phyloP scores from a whole-genome alignment of 1,140 invertebrate genomes.

The Brachionus koreanus region DNA sequence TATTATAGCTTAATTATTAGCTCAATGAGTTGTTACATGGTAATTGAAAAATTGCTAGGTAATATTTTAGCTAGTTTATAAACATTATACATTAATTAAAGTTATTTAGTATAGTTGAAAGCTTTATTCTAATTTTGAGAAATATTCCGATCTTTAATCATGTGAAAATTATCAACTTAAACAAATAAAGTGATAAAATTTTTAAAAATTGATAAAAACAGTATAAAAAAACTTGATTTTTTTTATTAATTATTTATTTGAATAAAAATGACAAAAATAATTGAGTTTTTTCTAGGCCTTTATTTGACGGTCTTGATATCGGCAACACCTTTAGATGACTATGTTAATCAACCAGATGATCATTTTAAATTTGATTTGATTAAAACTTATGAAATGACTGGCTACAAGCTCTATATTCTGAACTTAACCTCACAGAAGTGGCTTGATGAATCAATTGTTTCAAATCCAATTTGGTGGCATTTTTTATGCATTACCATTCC shows the following conservation, averaged over 20 bases:
- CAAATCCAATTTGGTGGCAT: constrained; percentile 53
- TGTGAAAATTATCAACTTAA: background rate
- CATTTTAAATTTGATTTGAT: constrained; percentile 45
- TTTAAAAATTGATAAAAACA: background rate
- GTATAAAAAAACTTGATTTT: background rate
- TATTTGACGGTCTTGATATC: background rate
- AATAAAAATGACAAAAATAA: background rate
- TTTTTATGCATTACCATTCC: constrained; percentile 50
- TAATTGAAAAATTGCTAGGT: background rate
- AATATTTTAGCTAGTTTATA: background rate
- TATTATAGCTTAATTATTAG: background rate
- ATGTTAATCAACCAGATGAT: constrained; percentile 40
- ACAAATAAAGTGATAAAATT: background rate
- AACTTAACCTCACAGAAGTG: constrained; percentile 54
- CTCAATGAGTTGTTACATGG: background rate
- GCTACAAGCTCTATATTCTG: constrained; percentile 49
- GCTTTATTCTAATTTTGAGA: background rate
- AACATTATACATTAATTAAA: no score
- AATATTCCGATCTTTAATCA: background rate
- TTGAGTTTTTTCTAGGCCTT: background rate
- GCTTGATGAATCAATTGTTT: constrained; percentile 48
- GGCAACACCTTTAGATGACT: constrained; percentile 44
- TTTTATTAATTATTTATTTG: background rate
- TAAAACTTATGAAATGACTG: constrained; percentile 45
- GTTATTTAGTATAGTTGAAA: background rate